Conservation (phyloP, 2,888 invertebrate species). For the Pterobdella sp. region DNA sequence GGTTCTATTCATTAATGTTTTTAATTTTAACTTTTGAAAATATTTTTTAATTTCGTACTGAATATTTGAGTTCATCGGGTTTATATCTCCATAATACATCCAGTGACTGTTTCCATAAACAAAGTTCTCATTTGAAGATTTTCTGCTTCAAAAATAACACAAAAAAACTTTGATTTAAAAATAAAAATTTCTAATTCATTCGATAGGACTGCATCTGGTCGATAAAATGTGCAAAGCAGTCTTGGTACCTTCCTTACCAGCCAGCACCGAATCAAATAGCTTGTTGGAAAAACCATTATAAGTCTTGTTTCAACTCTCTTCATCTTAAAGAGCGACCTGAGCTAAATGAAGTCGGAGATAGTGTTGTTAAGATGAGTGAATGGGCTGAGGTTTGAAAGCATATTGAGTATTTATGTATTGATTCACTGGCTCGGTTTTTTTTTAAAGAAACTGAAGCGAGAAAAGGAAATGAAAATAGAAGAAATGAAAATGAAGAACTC, state of each 20-base stretch:
- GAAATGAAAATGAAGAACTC: neutral
- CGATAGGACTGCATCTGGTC: constrained; percentile 16
- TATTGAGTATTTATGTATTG: neutral
- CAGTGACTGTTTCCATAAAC: too few species aligned
- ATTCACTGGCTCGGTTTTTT: neutral
- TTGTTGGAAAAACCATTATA: constrained; percentile 16
- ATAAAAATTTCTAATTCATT: neutral
- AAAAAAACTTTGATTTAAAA: neutral
- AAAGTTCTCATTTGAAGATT: too few species aligned
- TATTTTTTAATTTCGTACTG: too few species aligned
- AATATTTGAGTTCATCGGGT: too few species aligned
- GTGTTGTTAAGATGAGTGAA: neutral
- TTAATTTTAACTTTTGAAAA: too few species aligned
- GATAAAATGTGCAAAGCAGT: constrained; percentile 3
- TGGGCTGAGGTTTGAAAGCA: neutral
- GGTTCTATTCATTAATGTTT: too few species aligned
- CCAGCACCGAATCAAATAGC: neutral
- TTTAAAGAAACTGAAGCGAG: neutral
- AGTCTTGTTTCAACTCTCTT: constrained; percentile 9
- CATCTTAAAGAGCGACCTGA: neutral
- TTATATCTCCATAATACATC: too few species aligned
- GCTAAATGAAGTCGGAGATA: neutral
- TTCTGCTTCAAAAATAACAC: too few species aligned
- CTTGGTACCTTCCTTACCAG: constrained; percentile 22
- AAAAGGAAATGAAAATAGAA: neutral